A percentile compares a stretch with the other conserved stretches of the same genome.
Conservation (phyloP, 2,113 vertebrate genomes). For the Cynoglossus semilaevis region DNA sequence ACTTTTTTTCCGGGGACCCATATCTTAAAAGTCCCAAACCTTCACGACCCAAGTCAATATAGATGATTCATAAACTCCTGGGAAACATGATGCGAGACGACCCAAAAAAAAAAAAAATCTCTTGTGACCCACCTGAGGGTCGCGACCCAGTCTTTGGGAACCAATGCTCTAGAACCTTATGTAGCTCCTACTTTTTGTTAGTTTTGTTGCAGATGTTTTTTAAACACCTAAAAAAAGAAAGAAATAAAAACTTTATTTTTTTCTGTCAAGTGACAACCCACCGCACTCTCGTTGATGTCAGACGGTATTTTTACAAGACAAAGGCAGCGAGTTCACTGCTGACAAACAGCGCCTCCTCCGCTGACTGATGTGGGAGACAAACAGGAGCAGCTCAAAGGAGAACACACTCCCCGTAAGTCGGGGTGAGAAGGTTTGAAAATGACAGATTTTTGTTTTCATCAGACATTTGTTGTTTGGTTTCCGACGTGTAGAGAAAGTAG, state of each 20-base stretch:
- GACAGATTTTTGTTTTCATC: not conserved
- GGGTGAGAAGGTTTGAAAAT: constrained; percentile 60
- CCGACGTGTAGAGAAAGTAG: no score
- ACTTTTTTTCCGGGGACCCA: no score
- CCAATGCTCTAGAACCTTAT: no score
- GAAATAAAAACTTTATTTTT: constrained; percentile 52
- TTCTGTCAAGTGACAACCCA: constrained; percentile 72
- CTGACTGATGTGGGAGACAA: constrained; percentile 70
- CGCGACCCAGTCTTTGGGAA: no score
- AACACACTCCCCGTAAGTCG: constrained; percentile 51
- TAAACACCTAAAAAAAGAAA: constrained; percentile 66
- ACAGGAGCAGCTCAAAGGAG: constrained; percentile 61
- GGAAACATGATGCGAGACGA: no score
- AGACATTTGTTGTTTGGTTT: no score
- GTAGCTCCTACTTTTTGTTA: constrained; percentile 70
- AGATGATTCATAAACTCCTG: no score
- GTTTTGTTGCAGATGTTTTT: constrained; percentile 68
- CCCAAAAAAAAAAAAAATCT: no score
- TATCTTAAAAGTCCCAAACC: no score
- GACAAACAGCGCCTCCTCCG: constrained; percentile 60
- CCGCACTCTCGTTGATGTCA: constrained; percentile 69
- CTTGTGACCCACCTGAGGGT: no score
- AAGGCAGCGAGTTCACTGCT: constrained; percentile 58
- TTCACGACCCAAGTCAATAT: no score
- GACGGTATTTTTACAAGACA: constrained; percentile 75